Base-by-base conservation (phyloP, 2,888 invertebrate species). In the Globia sparganii region DNA sequence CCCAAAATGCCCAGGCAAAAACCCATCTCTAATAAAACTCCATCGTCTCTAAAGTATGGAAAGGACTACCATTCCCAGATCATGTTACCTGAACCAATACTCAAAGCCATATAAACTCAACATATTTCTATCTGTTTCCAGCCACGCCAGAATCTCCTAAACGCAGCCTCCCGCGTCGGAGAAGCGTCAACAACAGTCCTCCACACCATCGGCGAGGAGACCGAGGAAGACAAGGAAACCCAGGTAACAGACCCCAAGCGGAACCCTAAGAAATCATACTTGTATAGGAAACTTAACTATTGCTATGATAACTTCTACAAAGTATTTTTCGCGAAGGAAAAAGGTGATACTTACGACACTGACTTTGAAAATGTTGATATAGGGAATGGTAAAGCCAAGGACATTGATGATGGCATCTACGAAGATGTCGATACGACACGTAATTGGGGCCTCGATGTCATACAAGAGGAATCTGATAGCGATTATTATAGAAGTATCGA, bases 111-210 rank as follows among this genome's bases (percentile, higher is more conserved):
- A 21, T 21, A 58, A 61, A n/a, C 25, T 49, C 11, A 76, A 21
- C n/a, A 25, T 43, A 9, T 15, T 13, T 31, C 31, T 9, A 53
- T 76, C 66, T 43, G 11, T 21, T 93, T 94, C 77, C 96, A 98
- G 98, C 99, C 99, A 0, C 97, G 99, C 21, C 99, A 99, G 95
- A 99, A 98, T 92, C 97, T 99, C 53, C 97, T 99, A 71, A 99
- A 99, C 93, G 99, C 99, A 0, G 99, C 99, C 0, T 99, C 99
- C 25, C 97, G 99, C 82, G 99, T 99, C 67, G 99, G 99, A 18
- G 99, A 99, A 93, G 99, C 99, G 0, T 99, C 99, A 78, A 99
- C 99, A 68, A 98, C 98, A 90, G 99, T 99, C 0, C 97, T 99
- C 72, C 98, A 98, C 90, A 99, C 99, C 73, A 99, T 99, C 93